Base-by-base conservation (phyloP, 2,113 vertebrate genomes). In the Phalacrocorax brasilianus region DNA sequence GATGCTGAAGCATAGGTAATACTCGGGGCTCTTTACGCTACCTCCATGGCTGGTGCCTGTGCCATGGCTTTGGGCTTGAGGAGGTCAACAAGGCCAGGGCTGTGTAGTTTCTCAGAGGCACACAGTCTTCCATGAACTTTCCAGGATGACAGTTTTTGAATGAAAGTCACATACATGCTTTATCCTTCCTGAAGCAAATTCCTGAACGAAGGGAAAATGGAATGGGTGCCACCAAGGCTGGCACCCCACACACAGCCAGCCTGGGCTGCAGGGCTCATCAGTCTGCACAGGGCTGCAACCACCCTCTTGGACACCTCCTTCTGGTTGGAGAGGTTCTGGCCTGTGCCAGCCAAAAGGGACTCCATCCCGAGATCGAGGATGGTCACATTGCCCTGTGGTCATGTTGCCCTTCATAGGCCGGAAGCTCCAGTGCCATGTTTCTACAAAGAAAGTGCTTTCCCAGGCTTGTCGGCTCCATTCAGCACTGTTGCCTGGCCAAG, bases 241-340 rank as follows among this genome's bases (percentile, higher is more conserved):
- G 17, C 2, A 1, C 5, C 10, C 3, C 33, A 45, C 1, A 6
- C 6, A 45, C 28, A 74, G 24, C 4, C 24, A 68, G 10, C 15
- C 67, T 40, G 14, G 33, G 44, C 21, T 71, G 9, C 30, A 58
- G 24, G n/a, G 14, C 10, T 56, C 10, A 16, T 2, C 0, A 2
- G 17, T 6, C 16, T 38, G 17, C 17, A 40, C 19, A 77, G 40
- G 7, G 10, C 23, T 78, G 21, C 17, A 63, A 6, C 10, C 38
- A 45, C 19, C 19, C 19, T 61, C 30, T 74, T 56, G 61, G 40
- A 56, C 11, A 78, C 14, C 14, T 67, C 8, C 10, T 65, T 71
- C 52, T 55, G 12, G 11, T 55, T 67, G 32, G 35, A 78, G 24
- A 78, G 14, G 32, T 77, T 12, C 17, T 62, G 42, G 12, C 23